phyloP scores from a whole-genome alignment of 23 tunicate species.

The Diplosoma virens region DNA sequence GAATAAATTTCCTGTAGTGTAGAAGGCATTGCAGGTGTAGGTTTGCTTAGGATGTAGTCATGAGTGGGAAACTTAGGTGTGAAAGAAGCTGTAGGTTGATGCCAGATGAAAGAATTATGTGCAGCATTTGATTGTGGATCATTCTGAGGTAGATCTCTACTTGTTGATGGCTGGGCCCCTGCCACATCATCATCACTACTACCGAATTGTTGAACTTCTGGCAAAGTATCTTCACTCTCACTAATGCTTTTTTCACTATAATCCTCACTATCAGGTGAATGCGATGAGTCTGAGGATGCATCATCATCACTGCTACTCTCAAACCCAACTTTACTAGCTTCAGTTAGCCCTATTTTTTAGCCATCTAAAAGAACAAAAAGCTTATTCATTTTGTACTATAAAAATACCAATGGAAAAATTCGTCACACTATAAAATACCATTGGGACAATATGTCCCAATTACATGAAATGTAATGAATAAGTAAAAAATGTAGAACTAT shows the following conservation, averaged over 20 bases:
- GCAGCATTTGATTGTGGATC: constrained; percentile 8
- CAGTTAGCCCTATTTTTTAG: constrained; percentile 3
- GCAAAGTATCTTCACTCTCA: constrained; percentile 21
- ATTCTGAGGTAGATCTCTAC: constrained; percentile 3
- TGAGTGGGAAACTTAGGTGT: constrained; percentile 21
- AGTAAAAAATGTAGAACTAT: not conserved
- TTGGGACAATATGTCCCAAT: constrained; percentile 23
- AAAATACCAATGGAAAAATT: constrained; percentile 16
- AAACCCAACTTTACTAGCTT: constrained; percentile 2
- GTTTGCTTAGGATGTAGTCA: constrained; percentile 13
- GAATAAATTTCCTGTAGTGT: constrained; percentile 4
- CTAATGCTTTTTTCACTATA: not conserved
- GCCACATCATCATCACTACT: constrained; percentile 11
- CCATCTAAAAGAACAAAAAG: constrained; percentile 7
- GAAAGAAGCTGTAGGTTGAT: constrained; percentile 22
- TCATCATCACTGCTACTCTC: constrained; percentile 25
- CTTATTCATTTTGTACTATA: constrained; percentile 6
- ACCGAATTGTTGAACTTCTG: too few relatives aligned
- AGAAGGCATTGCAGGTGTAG: constrained; percentile 13
- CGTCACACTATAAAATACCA: constrained; percentile 7
- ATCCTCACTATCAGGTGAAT: constrained; percentile 9
- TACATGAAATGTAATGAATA: not conserved
- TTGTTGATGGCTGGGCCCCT: constrained; percentile 8
- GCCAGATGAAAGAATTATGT: not conserved
- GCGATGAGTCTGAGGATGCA: constrained; percentile 16